These are phyloP conservation scores for Ataeniobius toweri DNA, from an alignment of 2,797 vertebrate genomes.

Conservation along the genomic window DNA sequence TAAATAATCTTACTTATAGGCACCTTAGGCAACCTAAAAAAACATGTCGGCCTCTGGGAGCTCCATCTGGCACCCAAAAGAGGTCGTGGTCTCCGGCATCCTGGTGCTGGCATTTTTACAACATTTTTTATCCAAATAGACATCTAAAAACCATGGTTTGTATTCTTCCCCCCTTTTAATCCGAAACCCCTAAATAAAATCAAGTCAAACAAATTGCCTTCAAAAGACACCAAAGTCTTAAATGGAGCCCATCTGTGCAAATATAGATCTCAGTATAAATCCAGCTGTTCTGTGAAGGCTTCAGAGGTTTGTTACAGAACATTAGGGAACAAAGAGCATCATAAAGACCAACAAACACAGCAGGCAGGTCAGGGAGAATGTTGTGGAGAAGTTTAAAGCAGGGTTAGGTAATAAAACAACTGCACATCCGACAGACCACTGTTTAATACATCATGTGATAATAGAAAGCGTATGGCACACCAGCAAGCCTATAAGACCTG, in stretches of 20 bases:
- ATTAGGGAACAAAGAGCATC: not conserved
- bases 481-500: too few relatives aligned
- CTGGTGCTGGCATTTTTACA: constrained; percentile 84
- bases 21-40: constrained; percentile 81
- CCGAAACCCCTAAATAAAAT: not conserved
- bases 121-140: not conserved
- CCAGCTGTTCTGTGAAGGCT: not conserved
- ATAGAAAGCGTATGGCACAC: too few relatives aligned
- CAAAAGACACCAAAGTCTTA: not conserved
- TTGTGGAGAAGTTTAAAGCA: too few relatives aligned
- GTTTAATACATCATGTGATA: too few relatives aligned
- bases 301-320: not conserved
- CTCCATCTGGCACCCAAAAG: constrained; percentile 94
- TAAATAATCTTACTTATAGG: not conserved
- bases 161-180: not conserved
- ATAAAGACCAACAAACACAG: not conserved
- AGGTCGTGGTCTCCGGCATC: constrained; percentile 93
- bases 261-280: not conserved
- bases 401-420: too few relatives aligned
- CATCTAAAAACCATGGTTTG: not conserved
- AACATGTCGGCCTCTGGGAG: constrained; percentile 90
- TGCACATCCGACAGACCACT: too few relatives aligned
- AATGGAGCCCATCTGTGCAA: not conserved
- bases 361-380: too few relatives aligned
- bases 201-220: not conserved